Evolutionary conservation across 2,888 invertebrate species (phyloP).

Genomic region (Apodemia mormo): DNA sequence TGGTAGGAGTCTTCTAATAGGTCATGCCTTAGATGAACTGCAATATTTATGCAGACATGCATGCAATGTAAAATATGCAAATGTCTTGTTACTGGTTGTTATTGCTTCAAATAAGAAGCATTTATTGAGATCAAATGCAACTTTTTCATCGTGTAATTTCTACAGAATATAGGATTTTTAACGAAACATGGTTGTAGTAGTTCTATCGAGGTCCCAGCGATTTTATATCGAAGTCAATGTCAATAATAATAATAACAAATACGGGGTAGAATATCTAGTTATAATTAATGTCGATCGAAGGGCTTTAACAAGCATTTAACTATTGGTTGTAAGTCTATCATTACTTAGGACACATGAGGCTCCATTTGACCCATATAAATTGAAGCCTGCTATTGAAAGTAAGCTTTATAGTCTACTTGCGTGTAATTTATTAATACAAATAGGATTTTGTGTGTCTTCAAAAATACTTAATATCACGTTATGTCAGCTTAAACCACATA

Average conservation of each 20-base stretch:
- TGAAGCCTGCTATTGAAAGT: background rate
- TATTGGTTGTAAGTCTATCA: slow-evolving; percentile 3
- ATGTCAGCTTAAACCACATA: no score
- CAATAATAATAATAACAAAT: background rate
- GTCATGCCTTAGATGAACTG: no score
- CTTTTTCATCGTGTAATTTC: no score
- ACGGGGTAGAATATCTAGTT: background rate
- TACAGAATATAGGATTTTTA: no score
- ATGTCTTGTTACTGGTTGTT: no score
- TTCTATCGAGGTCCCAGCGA: background rate
- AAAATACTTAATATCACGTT: background rate
- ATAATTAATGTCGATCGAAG: background rate
- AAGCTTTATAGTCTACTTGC: background rate
- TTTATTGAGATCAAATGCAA: no score
- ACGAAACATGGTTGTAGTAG: background rate
- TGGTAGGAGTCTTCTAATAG: no score
- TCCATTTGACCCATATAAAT: background rate
- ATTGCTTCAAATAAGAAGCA: no score
- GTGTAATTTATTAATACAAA: background rate
- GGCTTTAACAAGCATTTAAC: slow-evolving; percentile 5
- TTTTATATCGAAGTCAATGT: background rate
- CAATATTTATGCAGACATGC: no score
- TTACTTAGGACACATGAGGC: slow-evolving; percentile 4
- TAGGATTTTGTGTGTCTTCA: background rate
- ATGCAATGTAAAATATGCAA: no score